Evolutionary conservation across 2,797 vertebrate species (phyloP).

Genomic region (Micrastur ruficollis): DNA sequence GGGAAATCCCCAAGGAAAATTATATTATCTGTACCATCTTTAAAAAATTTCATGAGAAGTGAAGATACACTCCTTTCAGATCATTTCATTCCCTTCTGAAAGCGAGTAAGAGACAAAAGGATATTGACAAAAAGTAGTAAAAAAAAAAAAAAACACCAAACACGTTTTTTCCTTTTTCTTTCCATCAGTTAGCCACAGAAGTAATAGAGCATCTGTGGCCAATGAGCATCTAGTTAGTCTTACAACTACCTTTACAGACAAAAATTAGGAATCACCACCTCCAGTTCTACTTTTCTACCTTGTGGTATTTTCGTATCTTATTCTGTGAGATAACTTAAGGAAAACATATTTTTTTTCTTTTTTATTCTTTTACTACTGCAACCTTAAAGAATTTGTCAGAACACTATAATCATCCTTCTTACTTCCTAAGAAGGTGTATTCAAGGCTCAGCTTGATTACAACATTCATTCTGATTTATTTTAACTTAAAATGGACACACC

Average conservation of each 20-base stretch:
- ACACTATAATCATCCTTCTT: not conserved
- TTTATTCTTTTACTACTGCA: not conserved
- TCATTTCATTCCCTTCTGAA: not conserved
- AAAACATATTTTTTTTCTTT: fast-evolving
- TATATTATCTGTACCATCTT: not conserved
- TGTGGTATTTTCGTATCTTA: not conserved
- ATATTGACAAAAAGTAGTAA: not conserved
- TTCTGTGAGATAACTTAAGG: not conserved
- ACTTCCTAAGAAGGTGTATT: not conserved
- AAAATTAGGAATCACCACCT: not conserved
- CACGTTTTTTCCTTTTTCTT: not conserved
- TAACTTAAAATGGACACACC: not conserved
- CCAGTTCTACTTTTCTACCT: not conserved
- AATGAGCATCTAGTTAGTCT: not conserved
- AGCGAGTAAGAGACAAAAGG: not conserved
- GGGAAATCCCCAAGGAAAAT: not conserved
- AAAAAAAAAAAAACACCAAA: too few species aligned
- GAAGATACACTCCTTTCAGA: not conserved
- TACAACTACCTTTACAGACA: not conserved
- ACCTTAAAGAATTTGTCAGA: not conserved
- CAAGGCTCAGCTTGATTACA: not conserved
- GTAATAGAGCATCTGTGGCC: not conserved
- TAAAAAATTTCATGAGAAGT: not conserved
- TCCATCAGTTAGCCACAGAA: not conserved
- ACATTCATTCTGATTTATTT: not conserved